Evolutionary conservation across 2,888 invertebrate genomes (phyloP).

Genomic region (Hipparchia semele): DNA sequence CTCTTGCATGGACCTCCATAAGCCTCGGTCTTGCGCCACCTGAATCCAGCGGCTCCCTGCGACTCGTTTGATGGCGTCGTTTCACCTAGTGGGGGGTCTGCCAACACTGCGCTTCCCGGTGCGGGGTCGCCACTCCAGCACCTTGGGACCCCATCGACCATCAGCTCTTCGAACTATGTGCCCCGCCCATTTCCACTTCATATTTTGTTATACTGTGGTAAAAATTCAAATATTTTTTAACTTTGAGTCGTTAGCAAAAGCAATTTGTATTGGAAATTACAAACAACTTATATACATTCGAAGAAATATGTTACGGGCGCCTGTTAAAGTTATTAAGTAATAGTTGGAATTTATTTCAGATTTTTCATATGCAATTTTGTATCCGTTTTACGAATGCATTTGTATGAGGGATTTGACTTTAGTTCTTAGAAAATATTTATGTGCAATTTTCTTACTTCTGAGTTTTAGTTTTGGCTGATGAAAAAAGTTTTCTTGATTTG

Average conservation of each 20-base stretch:
- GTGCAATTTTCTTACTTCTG: neutral
- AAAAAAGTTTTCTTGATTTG: neutral
- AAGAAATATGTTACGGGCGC: conserved; percentile 10
- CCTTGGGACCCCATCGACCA: too few species aligned
- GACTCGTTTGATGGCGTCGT: too few species aligned
- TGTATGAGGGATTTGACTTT: neutral
- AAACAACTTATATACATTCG: conserved; percentile 5
- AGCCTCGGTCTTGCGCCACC: too few species aligned
- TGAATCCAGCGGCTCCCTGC: too few species aligned
- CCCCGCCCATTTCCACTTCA: neutral
- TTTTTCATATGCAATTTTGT: conserved; percentile 18
- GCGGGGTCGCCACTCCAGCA: too few species aligned
- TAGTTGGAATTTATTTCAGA: conserved; percentile 8
- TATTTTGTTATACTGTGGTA: neutral
- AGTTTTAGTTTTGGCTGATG: neutral
- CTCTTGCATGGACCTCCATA: too few species aligned
- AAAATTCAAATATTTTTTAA: neutral
- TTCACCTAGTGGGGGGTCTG: too few species aligned
- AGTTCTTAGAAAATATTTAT: conserved; percentile 7
- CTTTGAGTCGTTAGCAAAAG: conserved; percentile 3
- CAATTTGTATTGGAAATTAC: conserved; percentile 18
- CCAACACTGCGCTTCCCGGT: too few species aligned
- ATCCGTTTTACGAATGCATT: neutral
- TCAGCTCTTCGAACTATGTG: too few species aligned
- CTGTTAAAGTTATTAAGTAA: conserved; percentile 3